Percentiles rank a stretch among this genome's conserved stretches.
Conservation (phyloP, 1,140 invertebrate species). For the Parapsyche elsis region DNA sequence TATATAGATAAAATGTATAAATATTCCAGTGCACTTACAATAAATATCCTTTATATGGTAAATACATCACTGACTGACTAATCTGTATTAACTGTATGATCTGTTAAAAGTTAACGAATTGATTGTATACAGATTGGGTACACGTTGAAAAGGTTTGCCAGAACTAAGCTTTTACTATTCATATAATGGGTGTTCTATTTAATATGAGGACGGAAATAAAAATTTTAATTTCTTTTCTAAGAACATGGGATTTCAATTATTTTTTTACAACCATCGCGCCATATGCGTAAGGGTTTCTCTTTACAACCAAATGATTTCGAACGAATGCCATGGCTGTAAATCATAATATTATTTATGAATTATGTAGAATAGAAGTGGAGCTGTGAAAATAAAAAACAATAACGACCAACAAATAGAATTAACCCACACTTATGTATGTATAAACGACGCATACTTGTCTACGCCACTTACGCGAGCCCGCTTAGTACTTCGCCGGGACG, state of each 20-base stretch:
- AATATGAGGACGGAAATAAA: constrained; percentile 45
- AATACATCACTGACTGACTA: no score
- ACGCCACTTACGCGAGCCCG: no score
- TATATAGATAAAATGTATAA: no score
- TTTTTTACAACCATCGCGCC: constrained; percentile 36
- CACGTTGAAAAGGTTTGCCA: not conserved
- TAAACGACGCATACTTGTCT: not conserved
- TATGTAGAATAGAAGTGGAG: constrained; percentile 11
- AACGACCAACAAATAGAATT: not conserved
- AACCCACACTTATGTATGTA: not conserved
- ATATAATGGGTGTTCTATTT: constrained; percentile 39
- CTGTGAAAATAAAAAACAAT: not conserved
- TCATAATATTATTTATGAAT: constrained; percentile 33
- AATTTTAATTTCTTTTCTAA: constrained; percentile 40
- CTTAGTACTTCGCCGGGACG: no score
- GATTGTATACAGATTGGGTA: not conserved
- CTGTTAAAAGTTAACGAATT: no score
- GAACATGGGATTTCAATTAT: constrained; percentile 49
- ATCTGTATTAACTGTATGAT: no score
- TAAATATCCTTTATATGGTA: no score
- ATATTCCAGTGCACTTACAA: no score
- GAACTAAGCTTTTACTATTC: constrained; percentile 3
- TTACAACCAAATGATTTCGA: not conserved
- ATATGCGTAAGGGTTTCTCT: not conserved
- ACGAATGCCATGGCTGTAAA: not conserved